phyloP scores from a whole-genome alignment of 2,797 vertebrate species.

The Takifugu rubripes region DNA sequence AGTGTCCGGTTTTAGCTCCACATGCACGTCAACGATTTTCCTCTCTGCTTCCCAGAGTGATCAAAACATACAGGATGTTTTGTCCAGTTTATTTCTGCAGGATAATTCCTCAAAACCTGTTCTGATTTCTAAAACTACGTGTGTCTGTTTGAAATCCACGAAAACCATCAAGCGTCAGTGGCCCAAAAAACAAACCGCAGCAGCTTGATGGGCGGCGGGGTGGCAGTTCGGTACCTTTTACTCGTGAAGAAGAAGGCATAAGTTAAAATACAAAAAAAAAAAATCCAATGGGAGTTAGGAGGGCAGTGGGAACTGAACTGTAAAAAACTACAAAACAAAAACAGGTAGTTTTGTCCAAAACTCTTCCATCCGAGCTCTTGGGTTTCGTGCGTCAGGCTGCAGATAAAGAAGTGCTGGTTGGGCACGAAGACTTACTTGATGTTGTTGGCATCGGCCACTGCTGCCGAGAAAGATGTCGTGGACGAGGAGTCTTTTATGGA shows the following conservation, averaged over 20 bases:
- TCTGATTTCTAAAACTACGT: conserved; percentile 51
- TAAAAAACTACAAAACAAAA: conserved; percentile 20
- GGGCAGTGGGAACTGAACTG: conserved; percentile 18
- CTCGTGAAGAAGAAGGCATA: conserved; percentile 8
- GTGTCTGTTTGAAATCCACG: conserved; percentile 16
- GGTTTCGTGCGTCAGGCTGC: conserved; percentile 51
- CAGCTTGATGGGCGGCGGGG: conserved; percentile 24
- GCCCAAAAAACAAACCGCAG: conserved; percentile 60
- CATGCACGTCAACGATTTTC: conserved; percentile 54
- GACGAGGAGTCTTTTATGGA: conserved; percentile 83
- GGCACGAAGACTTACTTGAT: conserved; percentile 95
- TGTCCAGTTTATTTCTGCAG: conserved; percentile 53
- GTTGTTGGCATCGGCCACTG: conserved; percentile 82
- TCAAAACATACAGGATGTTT: conserved; percentile 64
- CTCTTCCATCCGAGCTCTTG: conserved; percentile 66
- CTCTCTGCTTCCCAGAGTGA: conserved; percentile 62
- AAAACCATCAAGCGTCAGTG: conserved; percentile 31
- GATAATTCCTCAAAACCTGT: conserved; percentile 37
- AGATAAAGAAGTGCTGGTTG: conserved; percentile 48
- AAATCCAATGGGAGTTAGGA: conserved; percentile 58
- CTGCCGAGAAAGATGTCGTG: conserved; percentile 59
- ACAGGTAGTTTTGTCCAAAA: conserved; percentile 31
- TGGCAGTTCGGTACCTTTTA: conserved; percentile 37
- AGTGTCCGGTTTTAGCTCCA: conserved; percentile 89
- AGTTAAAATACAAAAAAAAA: conserved; percentile 25